Evolutionary conservation across 2,113 vertebrate genomes (phyloP).

Genomic region (Origma solitaria): DNA sequence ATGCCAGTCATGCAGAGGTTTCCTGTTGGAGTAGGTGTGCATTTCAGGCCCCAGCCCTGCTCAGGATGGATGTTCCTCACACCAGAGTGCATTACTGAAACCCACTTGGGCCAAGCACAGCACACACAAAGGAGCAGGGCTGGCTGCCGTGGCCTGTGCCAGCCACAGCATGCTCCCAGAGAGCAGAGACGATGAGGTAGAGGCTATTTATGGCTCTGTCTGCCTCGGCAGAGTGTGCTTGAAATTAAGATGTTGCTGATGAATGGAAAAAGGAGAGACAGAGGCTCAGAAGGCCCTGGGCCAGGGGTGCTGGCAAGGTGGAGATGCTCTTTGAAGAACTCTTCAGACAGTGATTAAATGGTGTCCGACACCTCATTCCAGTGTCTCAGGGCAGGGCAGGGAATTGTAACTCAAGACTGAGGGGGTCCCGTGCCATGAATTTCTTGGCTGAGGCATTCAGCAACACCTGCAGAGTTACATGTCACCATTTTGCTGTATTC

Average conservation of each 20-base stretch:
- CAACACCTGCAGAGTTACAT: background rate
- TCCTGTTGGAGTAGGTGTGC: background rate
- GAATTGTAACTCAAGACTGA: background rate
- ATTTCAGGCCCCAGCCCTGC: background rate
- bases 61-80: background rate
- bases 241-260: background rate
- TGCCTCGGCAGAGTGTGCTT: background rate
- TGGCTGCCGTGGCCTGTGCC: background rate
- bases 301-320: rapidly evolving
- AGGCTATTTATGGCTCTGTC: constrained; percentile 7
- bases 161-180: background rate
- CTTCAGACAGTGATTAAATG: background rate
- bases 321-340: background rate
- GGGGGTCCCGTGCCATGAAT: background rate
- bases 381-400: background rate
- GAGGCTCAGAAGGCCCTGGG: background rate
- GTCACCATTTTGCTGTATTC: background rate
- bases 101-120: background rate
- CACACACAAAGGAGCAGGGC: background rate
- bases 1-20: background rate
- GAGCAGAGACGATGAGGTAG: background rate
- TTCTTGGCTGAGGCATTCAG: background rate
- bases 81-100: background rate
- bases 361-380: background rate
- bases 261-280: background rate